Evolutionary conservation across 2,797 vertebrate genomes (phyloP), one percentile per base, ranked within the genome.

Genomic region (Xenopus petersii): DNA sequence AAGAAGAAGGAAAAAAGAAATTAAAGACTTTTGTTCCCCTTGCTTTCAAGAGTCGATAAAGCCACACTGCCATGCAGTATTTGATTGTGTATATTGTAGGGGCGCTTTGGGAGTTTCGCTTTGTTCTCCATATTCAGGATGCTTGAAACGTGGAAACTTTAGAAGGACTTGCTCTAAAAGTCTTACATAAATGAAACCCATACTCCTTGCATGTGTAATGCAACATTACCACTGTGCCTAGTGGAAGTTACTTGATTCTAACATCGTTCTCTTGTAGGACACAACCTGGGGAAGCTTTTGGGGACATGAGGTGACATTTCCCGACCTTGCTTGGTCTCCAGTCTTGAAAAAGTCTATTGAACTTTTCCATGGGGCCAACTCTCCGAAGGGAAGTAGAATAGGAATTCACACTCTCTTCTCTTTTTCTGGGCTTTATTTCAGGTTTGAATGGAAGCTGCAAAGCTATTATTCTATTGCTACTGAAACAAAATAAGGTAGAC

Each of bases 401-500:
- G 74, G 81, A 71, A 81, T 58, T 65, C 76, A 70, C 80, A 13
- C 71, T 79, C 72, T 70, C 76, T 79, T 78, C 68, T 76, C 73
- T 67, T 24, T 67, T 80, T 80, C 79, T 75, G 71, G 80, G 77
- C 75, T 77, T 60, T 67, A 82, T 81, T 82, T 81, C 80, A 83
- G 81, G 75, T 80, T 75, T 81, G 79, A 77, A 73, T 49, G 67
- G 73, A 73, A 71, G 36, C 72, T 67, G 79, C 72, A 64, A 58
- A 21, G 74, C 49, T 59, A 82, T 75, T 82, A 70, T 85, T 81
- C 75, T 80, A 71, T 80, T 63, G 68, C 75, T 75, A 10, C 80
- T 81, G 90, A 91, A 93, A 92, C 88, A 88, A 89, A 92, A 90
- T 88, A 90, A 91, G 91, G 88, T 84, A 83, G 81, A 93, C 90